Evolutionary conservation across 2,888 invertebrate genomes (phyloP).

Genomic region (Chaetogeoica ovagalla): DNA sequence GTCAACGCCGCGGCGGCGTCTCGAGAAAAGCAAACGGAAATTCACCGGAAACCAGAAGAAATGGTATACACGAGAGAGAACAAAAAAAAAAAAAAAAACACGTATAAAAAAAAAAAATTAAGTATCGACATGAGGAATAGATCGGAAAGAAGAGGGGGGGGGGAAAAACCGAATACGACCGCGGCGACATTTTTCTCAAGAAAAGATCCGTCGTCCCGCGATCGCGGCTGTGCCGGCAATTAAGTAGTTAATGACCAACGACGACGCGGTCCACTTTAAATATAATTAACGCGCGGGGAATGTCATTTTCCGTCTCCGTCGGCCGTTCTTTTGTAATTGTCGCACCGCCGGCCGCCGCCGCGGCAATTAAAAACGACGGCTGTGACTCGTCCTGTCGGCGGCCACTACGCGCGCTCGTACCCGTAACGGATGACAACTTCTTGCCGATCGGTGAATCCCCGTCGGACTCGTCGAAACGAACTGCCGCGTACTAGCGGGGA

Average conservation of each 20-base stretch:
- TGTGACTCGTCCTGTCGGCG: slow-evolving; percentile 17
- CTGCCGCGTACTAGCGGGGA: too few relatives aligned
- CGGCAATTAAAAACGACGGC: slow-evolving; percentile 36
- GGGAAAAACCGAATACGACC: slow-evolving; percentile 25
- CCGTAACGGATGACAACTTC: too few relatives aligned
- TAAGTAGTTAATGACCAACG: slow-evolving; percentile 47
- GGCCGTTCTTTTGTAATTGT: slow-evolving; percentile 32
- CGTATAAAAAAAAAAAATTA: neutral
- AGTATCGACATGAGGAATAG: neutral
- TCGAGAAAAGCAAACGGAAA: slow-evolving; percentile 21
- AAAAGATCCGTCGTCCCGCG: slow-evolving; percentile 35
- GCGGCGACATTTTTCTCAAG: slow-evolving; percentile 49
- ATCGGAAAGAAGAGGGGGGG: too few relatives aligned
- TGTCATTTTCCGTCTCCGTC: slow-evolving; percentile 7
- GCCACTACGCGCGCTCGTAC: slow-evolving; percentile 8
- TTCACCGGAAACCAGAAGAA: slow-evolving; percentile 37
- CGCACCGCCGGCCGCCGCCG: slow-evolving; percentile 15
- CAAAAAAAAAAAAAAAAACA: neutral
- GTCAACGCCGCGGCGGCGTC: neutral
- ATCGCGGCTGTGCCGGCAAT: neutral
- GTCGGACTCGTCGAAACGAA: too few relatives aligned
- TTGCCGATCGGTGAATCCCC: too few relatives aligned
- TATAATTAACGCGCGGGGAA: slow-evolving; percentile 48
- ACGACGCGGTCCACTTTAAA: slow-evolving; percentile 43
- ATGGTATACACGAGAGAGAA: neutral